phyloP scores from a whole-genome alignment of 2,797 vertebrate species.

The Ctenosaura bakeri region DNA sequence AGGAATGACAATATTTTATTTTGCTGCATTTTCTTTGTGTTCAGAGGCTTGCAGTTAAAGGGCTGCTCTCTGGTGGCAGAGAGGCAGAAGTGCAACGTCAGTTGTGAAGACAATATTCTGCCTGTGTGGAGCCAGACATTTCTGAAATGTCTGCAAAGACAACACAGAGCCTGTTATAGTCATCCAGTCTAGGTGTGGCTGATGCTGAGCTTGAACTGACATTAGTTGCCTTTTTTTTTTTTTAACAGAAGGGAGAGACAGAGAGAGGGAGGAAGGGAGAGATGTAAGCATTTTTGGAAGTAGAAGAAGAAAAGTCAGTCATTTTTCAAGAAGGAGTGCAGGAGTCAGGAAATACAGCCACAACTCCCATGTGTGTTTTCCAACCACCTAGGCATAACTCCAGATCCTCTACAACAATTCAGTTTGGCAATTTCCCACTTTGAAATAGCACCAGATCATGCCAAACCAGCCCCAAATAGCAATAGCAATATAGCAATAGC shows the following conservation, averaged over 20 bases:
- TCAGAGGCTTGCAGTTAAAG: slow-evolving; percentile 4
- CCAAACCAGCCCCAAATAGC: too few relatives aligned
- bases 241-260: not conserved
- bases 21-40: slow-evolving; percentile 19
- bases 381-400: too few relatives aligned
- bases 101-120: not conserved
- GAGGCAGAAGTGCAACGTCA: not conserved
- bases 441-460: too few relatives aligned
- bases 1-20: slow-evolving; percentile 39
- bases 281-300: not conserved
- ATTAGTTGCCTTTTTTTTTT: not conserved
- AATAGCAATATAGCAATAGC: too few relatives aligned
- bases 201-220: not conserved
- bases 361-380: too few relatives aligned
- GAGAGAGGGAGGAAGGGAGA: not conserved
- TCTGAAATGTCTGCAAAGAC: not conserved
- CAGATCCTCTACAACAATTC: too few relatives aligned
- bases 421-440: too few relatives aligned
- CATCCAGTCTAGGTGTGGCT: too few relatives aligned
- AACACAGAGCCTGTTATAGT: too few relatives aligned
- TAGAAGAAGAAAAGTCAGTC: not conserved
- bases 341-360: too few relatives aligned
- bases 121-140: not conserved
- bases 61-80: slow-evolving; percentile 33
- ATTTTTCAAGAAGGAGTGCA: not conserved